Conservation (phyloP, 2,797 vertebrate genomes). For the Mus minutoides region DNA sequence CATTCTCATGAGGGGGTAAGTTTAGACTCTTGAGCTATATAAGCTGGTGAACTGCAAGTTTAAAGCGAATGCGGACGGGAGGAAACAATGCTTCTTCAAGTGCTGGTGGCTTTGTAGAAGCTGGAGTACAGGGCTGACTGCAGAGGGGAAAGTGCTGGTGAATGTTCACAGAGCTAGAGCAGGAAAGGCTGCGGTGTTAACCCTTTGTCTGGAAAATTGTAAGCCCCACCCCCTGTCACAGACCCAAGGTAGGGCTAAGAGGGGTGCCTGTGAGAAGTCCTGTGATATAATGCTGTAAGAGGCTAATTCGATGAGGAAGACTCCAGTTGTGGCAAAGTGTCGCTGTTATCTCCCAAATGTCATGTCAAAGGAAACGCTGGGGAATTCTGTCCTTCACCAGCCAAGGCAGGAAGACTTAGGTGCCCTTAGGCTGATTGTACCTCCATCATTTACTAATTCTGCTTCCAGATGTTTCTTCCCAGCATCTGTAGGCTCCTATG, state of each 20-base stretch:
- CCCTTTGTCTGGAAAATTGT: constrained; percentile 45
- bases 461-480: constrained; percentile 6
- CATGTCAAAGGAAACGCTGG: constrained; percentile 4
- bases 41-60: constrained; percentile 34
- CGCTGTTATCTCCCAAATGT: neutral
- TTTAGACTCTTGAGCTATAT: constrained; percentile 15
- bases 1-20: neutral
- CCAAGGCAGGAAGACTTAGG: constrained; percentile 18
- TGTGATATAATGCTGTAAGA: neutral
- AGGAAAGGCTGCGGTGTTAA: constrained; percentile 55
- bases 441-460: constrained; percentile 53
- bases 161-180: neutral
- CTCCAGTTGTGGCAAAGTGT: neutral
- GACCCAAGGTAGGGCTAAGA: neutral
- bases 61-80: neutral
- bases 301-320: neutral
- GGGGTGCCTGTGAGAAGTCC: neutral
- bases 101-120: constrained; percentile 28
- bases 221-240: neutral
- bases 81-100: constrained; percentile 17
- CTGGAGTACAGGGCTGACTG: constrained; percentile 4
- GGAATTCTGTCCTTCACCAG: constrained; percentile 28
- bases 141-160: constrained; percentile 6
- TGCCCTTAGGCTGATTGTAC: constrained; percentile 34
- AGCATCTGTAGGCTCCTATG: neutral